These are phyloP conservation scores for Ichneumoninae sp. DNA, from an alignment of 2,888 invertebrate genomes.

Conservation along the genomic window DNA sequence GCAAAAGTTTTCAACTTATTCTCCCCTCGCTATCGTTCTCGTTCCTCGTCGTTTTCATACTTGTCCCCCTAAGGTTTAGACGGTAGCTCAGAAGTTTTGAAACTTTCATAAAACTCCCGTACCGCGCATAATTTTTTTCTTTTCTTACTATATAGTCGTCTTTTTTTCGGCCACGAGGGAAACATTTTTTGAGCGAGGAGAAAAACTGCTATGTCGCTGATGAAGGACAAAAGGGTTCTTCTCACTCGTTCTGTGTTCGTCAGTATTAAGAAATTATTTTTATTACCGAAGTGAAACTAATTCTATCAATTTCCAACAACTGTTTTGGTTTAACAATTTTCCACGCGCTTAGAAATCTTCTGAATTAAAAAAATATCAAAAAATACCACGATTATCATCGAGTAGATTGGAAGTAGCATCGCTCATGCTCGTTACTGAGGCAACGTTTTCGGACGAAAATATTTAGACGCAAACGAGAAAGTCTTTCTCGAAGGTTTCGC, in stretches of 20 bases:
- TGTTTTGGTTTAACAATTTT: background rate
- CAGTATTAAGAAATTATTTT: background rate
- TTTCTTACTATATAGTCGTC: constrained; percentile 17
- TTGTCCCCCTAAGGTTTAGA: constrained; percentile 8
- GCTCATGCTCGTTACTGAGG: background rate
- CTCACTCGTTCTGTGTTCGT: background rate
- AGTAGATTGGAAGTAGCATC: background rate
- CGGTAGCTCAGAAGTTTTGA: constrained; percentile 45
- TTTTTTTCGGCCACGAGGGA: constrained; percentile 27
- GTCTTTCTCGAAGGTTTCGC: constrained; percentile 36
- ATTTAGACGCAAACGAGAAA: constrained; percentile 24
- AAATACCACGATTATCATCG: background rate
- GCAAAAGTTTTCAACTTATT: constrained; percentile 59
- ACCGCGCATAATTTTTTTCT: constrained; percentile 44
- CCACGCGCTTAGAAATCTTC: background rate
- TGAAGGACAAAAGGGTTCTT: background rate
- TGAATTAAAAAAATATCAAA: background rate
- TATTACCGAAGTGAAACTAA: background rate
- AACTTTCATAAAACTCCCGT: constrained; percentile 58
- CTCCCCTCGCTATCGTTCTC: constrained; percentile 41
- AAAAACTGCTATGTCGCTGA: background rate
- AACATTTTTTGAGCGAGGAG: background rate
- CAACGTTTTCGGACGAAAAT: constrained; percentile 44
- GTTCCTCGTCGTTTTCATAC: constrained; percentile 20
- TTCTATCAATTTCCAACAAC: background rate